Evolutionary conservation across 2,888 invertebrate genomes (phyloP).

Genomic region (Eudasyphora cyanicolor): DNA sequence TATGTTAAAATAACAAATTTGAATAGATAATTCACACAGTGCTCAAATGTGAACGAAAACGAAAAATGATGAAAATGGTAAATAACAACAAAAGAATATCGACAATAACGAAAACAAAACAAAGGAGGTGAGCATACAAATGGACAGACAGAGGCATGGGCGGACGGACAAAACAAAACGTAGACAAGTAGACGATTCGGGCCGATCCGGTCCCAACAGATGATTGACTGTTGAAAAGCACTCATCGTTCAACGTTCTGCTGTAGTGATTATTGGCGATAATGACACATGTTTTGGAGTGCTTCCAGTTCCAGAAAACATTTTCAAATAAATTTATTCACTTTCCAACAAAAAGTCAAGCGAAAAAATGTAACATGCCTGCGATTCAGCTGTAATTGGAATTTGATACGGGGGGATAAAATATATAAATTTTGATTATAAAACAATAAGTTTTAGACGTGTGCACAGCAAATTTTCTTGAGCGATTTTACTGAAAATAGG

Average conservation of each 20-base stretch:
- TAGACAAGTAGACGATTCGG: constrained; percentile 11
- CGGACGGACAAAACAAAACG: neutral
- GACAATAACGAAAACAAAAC: neutral
- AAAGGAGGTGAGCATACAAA: constrained; percentile 1
- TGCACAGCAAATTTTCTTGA: no score
- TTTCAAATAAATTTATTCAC: constrained; percentile 3
- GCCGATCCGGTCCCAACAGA: neutral
- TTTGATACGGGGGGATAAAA: no score
- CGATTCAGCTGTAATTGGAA: no score
- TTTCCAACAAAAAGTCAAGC: neutral
- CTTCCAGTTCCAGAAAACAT: constrained; percentile 1
- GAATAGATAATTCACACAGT: constrained; percentile 40
- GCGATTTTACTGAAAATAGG: no score
- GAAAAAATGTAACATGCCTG: no score
- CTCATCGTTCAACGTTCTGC: constrained; percentile 7
- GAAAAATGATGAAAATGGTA: neutral
- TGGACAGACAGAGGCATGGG: neutral
- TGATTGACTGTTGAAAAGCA: neutral
- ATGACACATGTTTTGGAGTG: constrained; percentile 43
- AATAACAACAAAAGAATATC: neutral
- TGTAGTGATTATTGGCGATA: constrained; percentile 38
- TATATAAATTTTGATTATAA: no score
- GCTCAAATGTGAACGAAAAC: neutral
- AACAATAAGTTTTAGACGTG: no score
- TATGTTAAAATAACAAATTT: constrained; percentile 36